Base-by-base conservation (phyloP, 2,888 invertebrate genomes). In the Cataglyphis altisquamis region DNA sequence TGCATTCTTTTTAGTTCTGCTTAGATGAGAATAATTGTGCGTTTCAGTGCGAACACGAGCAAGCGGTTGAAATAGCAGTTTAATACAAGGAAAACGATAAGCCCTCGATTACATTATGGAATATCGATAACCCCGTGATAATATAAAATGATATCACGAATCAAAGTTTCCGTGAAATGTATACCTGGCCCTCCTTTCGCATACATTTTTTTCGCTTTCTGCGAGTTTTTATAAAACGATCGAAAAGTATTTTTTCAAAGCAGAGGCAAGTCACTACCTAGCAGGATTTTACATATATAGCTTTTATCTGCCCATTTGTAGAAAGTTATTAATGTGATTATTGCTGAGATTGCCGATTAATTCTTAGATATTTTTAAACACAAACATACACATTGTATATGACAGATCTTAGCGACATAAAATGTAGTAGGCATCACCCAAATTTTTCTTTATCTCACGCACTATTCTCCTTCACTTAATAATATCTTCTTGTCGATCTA, bases 41-140 rank as follows among this genome's bases (percentile, higher is more conserved):
- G 45, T 78, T 78, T 60, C 78, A 78, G 78, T 57, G 57, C 32
- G 67, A 78, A 78, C 2, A 45, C 12, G 57, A 68, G 45, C 32
- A 45, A 52, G 41, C 25, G 64, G 21, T 78, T 70, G 57, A 78
- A 41, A 66, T 77, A 77, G 29, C 77, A 45, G 41, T 45, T 68
- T 32, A 1, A 45, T 45, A 8, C 21, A 21, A 60, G 4, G 78
- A 78, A 68, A 52, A 68, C 8, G 45, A 67, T 78, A 62, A 68
- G 57, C 45, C 10, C 21, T 68, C 18, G 68, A 78, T 55, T 25
- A 36, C 62, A 39, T 4, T 25, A 57, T 36, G 77, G 68, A 78
- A 55, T 78, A 68, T 25, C 29, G 41, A n/a, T 55, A 57, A 57
- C 3, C 32, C 29, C n/a, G 9, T 41, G 32, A 45, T 45, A 64